A percentile compares a stretch with the other conserved stretches of the same genome.
phyloP scores from a whole-genome alignment of 2,113 vertebrate genomes.

The Gracilinanus agilis region DNA sequence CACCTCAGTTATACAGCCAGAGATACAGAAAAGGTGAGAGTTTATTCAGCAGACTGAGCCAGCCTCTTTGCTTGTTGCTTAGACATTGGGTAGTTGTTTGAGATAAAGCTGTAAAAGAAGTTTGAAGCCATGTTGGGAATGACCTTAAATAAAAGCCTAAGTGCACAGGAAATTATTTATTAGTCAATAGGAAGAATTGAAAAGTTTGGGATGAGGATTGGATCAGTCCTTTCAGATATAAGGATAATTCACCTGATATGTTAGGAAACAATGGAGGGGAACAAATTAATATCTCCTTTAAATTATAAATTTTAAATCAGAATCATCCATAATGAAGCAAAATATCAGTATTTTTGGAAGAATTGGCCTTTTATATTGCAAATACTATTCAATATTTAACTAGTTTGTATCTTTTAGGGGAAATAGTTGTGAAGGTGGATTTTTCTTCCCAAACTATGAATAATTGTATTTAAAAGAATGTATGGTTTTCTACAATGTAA shows the following conservation, averaged over 20 bases:
- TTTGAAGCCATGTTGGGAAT: background rate
- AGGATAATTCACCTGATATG: background rate
- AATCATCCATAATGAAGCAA: background rate
- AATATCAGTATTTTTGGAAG: background rate
- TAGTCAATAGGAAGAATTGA: background rate
- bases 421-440: background rate
- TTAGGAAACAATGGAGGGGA: background rate
- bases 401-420: background rate
- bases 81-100: background rate
- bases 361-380: background rate
- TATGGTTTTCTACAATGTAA: background rate
- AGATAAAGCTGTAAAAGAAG: background rate
- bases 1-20: background rate
- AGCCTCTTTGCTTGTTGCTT: background rate
- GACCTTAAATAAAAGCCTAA: background rate
- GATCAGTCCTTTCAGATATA: background rate
- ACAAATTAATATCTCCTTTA: background rate
- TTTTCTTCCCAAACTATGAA: background rate
- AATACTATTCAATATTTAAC: background rate
- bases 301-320: background rate
- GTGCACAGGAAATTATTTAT: background rate
- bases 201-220: background rate
- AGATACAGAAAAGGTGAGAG: background rate
- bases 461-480: background rate
- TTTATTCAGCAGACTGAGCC: background rate